phyloP scores from a whole-genome alignment of 2,888 invertebrate genomes.

The Chymomyza fuscimana region DNA sequence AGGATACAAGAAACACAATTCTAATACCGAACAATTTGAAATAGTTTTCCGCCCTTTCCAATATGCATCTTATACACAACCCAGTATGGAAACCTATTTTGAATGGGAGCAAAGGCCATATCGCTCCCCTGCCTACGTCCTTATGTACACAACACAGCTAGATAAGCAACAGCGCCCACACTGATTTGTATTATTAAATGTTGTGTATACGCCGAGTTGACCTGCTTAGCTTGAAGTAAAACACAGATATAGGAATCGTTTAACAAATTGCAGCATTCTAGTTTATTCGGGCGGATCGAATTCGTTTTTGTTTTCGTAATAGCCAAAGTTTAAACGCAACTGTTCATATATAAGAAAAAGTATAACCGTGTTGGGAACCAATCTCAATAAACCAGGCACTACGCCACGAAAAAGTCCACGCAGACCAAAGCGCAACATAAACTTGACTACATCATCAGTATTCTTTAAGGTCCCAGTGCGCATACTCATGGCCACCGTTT shows the following conservation, averaged over 20 bases:
- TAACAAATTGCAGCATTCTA: background rate
- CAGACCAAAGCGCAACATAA: constrained; percentile 44
- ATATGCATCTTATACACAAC: too few species aligned
- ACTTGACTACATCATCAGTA: constrained; percentile 2
- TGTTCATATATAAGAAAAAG: constrained; percentile 49
- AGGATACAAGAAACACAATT: too few species aligned
- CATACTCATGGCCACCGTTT: constrained; percentile 54
- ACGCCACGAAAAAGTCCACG: constrained; percentile 45
- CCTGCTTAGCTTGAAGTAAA: constrained; percentile 24
- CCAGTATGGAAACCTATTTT: too few species aligned
- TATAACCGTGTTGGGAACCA: constrained; percentile 42
- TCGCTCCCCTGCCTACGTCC: background rate
- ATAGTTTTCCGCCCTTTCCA: too few species aligned
- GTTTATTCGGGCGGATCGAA: background rate
- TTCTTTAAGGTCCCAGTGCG: constrained; percentile 25
- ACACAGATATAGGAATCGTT: background rate
- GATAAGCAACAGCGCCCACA: constrained; percentile 34
- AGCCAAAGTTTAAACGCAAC: constrained; percentile 41
- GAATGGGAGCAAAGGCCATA: too few species aligned
- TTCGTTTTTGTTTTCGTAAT: background rate
- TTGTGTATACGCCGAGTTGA: constrained; percentile 55
- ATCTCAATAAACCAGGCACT: constrained; percentile 32
- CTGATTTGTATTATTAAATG: constrained; percentile 62
- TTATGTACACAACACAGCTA: background rate
- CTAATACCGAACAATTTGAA: too few species aligned